Evolutionary conservation across 2,113 vertebrate species (phyloP).

Genomic region (Calypte anna): DNA sequence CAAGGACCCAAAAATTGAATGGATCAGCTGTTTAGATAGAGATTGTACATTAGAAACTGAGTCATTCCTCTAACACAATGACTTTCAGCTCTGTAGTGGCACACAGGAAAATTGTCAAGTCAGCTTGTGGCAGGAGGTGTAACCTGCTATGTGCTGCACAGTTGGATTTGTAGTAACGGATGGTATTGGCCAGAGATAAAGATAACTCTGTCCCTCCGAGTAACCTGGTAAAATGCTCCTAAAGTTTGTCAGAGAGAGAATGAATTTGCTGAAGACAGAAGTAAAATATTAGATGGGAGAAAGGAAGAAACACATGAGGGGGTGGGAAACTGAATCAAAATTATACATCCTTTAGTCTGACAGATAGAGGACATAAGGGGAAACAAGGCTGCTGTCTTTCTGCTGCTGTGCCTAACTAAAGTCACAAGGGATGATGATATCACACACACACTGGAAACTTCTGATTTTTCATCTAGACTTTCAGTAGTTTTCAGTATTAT

Average conservation of each 20-base stretch:
- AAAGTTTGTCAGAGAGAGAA: background rate
- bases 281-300: background rate
- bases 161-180: background rate
- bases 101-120: too few species aligned
- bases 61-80: background rate
- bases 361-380: background rate
- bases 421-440: background rate
- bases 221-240: background rate
- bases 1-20: background rate
- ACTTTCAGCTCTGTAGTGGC: background rate
- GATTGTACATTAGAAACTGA: background rate
- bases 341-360: background rate
- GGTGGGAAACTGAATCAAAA: background rate
- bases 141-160: fast-evolving
- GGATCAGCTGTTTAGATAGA: background rate
- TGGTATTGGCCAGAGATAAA: background rate
- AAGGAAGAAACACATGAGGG: background rate
- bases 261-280: background rate
- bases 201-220: background rate
- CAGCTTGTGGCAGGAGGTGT: background rate
- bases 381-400: background rate
- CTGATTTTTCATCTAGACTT: background rate
- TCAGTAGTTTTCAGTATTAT: background rate
- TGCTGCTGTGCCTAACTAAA: background rate
- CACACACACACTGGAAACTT: background rate